A percentile compares a stretch with the other conserved stretches of the same genome.
Conservation (phyloP, 2,113 vertebrate species). For the Crotalus viridis region DNA sequence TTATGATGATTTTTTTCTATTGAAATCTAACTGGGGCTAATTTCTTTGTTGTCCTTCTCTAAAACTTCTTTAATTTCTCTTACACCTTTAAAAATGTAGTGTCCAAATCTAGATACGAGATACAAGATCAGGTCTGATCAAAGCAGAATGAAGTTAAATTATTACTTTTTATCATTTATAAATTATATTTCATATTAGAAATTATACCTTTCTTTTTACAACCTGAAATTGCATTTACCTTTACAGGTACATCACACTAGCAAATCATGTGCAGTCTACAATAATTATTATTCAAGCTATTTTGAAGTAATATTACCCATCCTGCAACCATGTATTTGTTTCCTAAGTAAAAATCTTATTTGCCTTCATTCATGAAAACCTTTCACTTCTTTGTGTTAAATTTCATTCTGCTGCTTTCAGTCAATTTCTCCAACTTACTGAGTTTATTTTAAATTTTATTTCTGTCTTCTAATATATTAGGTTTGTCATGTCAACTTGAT, state of each 20-base stretch:
- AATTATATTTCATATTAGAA: not conserved
- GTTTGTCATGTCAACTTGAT: not conserved
- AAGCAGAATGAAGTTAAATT: not conserved
- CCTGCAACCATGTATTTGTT: not conserved
- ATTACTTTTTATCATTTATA: not conserved
- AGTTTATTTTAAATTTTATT: not conserved
- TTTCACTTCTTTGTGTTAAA: not conserved
- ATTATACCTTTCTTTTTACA: not conserved
- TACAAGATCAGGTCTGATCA: not conserved
- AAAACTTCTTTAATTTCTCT: not conserved
- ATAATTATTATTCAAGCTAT: not conserved
- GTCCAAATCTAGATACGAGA: not conserved
- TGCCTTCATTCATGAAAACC: not conserved
- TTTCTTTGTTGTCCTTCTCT: not conserved
- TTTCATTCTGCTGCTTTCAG: not conserved
- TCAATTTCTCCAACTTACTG: not conserved
- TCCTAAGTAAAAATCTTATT: not conserved
- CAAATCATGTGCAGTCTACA: not conserved
- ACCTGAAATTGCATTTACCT: not conserved
- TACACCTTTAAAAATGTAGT: not conserved
- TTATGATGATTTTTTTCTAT: not conserved
- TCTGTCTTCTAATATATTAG: not conserved
- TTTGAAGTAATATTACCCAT: not conserved
- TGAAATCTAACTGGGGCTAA: not conserved
- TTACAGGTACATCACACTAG: not conserved